Conservation (phyloP, 2,113 vertebrate genomes). For the Alligator sinensis region DNA sequence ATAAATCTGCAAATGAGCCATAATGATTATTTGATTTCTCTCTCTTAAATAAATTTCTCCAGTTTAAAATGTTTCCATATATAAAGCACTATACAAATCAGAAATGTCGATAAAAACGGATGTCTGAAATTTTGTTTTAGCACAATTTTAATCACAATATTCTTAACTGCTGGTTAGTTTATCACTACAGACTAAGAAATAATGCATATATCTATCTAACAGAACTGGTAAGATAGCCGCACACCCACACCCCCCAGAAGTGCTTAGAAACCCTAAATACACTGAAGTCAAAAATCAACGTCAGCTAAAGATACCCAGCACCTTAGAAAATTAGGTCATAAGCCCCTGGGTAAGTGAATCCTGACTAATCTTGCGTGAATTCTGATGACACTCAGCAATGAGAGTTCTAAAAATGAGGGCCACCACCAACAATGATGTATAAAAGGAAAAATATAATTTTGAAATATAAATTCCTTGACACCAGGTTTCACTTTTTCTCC, state of each 20-base stretch:
- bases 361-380: not conserved
- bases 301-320: not conserved
- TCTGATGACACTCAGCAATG: not conserved
- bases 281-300: not conserved
- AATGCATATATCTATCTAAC: no score
- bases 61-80: not conserved
- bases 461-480: not conserved
- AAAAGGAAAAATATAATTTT: not conserved
- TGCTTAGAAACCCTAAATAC: not conserved
- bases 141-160: not conserved
- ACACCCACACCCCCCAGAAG: not conserved
- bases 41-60: not conserved
- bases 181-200: not conserved
- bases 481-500: not conserved
- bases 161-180: not conserved
- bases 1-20: not conserved
- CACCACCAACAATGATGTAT: not conserved
- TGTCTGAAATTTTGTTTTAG: not conserved
- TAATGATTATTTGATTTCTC: not conserved
- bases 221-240: no score
- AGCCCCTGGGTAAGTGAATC: not conserved
- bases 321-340: not conserved
- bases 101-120: not conserved
- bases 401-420: not conserved
- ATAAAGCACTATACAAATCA: not conserved